Evolutionary conservation across 2,888 invertebrate species (phyloP), one percentile per base, ranked within the genome.

Genomic region (Drepanosiphum platanoidis): DNA sequence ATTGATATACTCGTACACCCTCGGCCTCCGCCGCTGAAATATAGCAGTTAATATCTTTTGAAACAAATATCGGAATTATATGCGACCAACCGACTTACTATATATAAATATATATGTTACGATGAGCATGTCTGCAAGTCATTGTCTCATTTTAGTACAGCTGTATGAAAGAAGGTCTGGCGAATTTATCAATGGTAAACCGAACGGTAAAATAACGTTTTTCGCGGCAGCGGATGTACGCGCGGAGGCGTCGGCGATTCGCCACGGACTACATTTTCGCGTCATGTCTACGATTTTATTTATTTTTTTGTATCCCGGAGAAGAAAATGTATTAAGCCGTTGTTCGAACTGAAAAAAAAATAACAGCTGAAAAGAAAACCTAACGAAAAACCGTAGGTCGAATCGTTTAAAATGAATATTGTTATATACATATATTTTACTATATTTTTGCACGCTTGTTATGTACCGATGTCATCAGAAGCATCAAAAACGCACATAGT

Each of bases 201-300:
- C 1, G 36, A 70, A 80, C 80, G 52, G 52, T 52, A 70, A 68
- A 52, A 52, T 68, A 68, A 79, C 79, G 66, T 79, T 68, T 61
- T 68, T 46, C 46, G 15, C 13, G 4, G 34, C 46, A 32, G 66
- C 42, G 3, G 42, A 8, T 52, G 5, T 32, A 22, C 36, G 36
- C 36, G 22, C 27, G 15, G 32, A 66, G 46, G 27, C 83, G 83
- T 52, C 5, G 66, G 7, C 34, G 52, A 83, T 75, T 83, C 42
- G 83, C 46, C 74, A 83, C 71, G 83, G 75, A 46, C 83, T 15
- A 83, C 66, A 83, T 83, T 75, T 46, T 30, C 27, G n/a, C 72
- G 75, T 83, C 75, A 68, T 75, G 75, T 74, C 66, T 75, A 66
- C 66, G n/a, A 71, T 81, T 61, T 34, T n/a, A n/a, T n/a, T n/a